phyloP scores from a whole-genome alignment of 2,113 vertebrate genomes.

The human (Homo sapiens) region DNA sequence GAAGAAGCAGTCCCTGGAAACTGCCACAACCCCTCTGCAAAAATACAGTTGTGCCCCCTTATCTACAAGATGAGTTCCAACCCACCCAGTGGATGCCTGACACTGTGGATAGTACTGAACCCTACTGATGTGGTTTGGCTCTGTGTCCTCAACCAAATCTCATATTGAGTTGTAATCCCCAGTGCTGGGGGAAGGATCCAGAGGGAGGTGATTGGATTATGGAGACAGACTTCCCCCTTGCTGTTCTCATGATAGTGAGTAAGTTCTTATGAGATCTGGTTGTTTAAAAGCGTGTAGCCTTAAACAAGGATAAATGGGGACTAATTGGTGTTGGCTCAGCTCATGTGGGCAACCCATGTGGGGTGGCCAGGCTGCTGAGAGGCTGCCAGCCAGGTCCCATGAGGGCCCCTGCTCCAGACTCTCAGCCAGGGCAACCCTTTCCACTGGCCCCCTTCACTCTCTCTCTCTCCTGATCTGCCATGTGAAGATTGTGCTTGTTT shows the following conservation, averaged over 20 bases:
- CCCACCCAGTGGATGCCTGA: background rate
- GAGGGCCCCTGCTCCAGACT: rapidly evolving
- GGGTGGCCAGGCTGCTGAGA: background rate
- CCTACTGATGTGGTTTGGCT: too few relatives aligned
- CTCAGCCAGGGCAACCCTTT: background rate
- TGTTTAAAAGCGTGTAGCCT: background rate
- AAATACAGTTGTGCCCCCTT: background rate
- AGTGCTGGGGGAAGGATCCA: too few relatives aligned
- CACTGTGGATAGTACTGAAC: too few relatives aligned
- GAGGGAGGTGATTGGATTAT: too few relatives aligned
- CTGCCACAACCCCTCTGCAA: rapidly evolving
- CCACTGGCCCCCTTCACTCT: background rate
- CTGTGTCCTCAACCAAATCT: too few relatives aligned
- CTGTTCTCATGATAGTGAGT: too few relatives aligned
- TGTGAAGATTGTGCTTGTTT: too few relatives aligned
- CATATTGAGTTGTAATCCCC: too few relatives aligned
- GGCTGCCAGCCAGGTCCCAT: background rate
- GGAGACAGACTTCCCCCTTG: too few relatives aligned
- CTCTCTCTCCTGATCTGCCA: too few relatives aligned
- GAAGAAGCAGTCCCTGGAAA: background rate
- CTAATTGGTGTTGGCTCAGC: background rate
- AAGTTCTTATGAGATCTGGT: too few relatives aligned
- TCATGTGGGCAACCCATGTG: background rate
- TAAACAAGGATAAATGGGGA: background rate
- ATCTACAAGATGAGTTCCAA: background rate